These are phyloP conservation scores for Thaumetopoea pityocampa DNA, from an alignment of 1,140 invertebrate genomes.

Conservation along the genomic window DNA sequence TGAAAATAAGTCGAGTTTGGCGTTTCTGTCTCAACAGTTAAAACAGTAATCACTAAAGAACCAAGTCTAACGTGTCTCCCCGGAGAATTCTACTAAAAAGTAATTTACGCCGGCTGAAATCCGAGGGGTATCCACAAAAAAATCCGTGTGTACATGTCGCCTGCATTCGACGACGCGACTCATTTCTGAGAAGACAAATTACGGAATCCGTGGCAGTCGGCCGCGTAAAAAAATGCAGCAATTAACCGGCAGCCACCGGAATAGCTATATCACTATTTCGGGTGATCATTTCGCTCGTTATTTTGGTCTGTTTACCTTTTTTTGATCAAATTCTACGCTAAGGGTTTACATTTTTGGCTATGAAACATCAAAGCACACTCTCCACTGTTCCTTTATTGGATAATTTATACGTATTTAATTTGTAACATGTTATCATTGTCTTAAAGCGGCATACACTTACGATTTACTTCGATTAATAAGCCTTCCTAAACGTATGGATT, in stretches of 20 bases:
- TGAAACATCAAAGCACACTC: constrained; percentile 35
- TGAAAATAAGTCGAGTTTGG: constrained; percentile 61
- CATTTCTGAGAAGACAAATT: constrained; percentile 75
- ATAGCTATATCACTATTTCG: constrained; percentile 57
- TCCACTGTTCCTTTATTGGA: constrained; percentile 15
- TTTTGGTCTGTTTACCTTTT: constrained; percentile 50
- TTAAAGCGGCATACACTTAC: too few species aligned
- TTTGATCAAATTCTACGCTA: constrained; percentile 26
- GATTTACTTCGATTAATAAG: too few species aligned
- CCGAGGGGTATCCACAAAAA: constrained; percentile 62
- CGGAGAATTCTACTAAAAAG: constrained; percentile 62
- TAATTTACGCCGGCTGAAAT: constrained; percentile 66
- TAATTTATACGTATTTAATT: constrained; percentile 27
- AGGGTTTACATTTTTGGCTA: constrained; percentile 22
- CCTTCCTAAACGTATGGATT: too few species aligned
- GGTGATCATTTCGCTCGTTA: constrained; percentile 53
- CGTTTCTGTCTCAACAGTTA: constrained; percentile 62
- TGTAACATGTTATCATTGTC: constrained; percentile 46
- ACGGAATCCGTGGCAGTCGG: constrained; percentile 59
- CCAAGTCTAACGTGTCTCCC: constrained; percentile 70
- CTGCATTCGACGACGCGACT: constrained; percentile 69
- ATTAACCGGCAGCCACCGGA: constrained; percentile 59
- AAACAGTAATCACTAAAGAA: constrained; percentile 65
- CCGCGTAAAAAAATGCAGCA: constrained; percentile 69
- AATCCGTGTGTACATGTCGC: constrained; percentile 66